These are phyloP conservation scores for Drosophila aldrichi DNA, from an alignment of 2,888 invertebrate species.

Conservation along the genomic window DNA sequence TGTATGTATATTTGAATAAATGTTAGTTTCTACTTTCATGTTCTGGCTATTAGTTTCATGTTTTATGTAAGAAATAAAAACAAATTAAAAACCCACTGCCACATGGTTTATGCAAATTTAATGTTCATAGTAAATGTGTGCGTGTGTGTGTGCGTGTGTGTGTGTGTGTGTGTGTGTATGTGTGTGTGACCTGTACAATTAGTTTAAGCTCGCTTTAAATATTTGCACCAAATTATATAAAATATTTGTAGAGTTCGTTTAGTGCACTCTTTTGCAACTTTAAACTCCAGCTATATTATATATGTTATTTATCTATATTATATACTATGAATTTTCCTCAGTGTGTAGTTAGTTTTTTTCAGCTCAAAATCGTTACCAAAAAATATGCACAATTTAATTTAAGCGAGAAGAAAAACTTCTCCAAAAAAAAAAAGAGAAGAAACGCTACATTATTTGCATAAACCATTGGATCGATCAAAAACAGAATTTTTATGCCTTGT, in stretches of 20 bases:
- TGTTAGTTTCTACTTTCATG: conserved; percentile 17
- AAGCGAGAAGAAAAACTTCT: conserved; percentile 44
- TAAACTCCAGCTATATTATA: not conserved
- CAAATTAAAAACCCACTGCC: conserved; percentile 16
- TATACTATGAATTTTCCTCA: conserved; percentile 5
- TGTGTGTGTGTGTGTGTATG: conserved; percentile 21
- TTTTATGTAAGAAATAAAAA: conserved; percentile 19
- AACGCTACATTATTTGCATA: conserved; percentile 83
- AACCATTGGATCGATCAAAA: conserved; percentile 82
- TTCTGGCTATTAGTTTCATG: conserved; percentile 16
- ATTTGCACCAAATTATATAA: conserved; percentile 6
- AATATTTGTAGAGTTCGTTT: not conserved
- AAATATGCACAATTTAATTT: conserved; percentile 82
- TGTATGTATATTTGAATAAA: not conserved
- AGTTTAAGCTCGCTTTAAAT: conserved; percentile 17
- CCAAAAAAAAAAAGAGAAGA: conserved; percentile 38
- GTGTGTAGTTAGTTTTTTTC: conserved; percentile 59
- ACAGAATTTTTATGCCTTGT: conserved; percentile 53
- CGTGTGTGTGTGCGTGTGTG: conserved; percentile 16
- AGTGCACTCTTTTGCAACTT: conserved; percentile 7
- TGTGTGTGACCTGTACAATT: conserved; percentile 19
- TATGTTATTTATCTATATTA: not conserved
- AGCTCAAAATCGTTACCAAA: conserved; percentile 80
- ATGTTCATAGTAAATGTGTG: conserved; percentile 45
- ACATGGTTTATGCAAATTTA: conserved; percentile 81